A percentile compares a stretch with the other conserved stretches of the same genome.
Conservation (phyloP, 2,797 vertebrate species). For the Sebastes iracundus region DNA sequence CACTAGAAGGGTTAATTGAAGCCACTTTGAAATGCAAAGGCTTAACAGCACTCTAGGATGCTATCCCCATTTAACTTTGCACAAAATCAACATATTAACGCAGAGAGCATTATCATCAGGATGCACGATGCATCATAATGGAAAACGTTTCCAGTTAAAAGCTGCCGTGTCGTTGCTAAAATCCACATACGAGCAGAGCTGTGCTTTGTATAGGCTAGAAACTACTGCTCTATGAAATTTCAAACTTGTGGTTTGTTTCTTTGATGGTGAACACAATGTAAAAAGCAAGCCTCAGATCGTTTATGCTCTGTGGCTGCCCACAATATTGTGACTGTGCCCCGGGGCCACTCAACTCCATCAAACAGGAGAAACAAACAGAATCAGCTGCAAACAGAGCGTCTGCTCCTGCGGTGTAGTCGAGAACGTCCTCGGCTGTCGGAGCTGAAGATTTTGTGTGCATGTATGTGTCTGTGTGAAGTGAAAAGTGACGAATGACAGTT, state of each 20-base stretch:
- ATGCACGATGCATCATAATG: not conserved
- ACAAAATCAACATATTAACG: constrained; percentile 48
- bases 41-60: constrained; percentile 55
- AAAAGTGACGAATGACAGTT: constrained; percentile 59
- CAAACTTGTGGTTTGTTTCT: constrained; percentile 13
- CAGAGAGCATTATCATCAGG: constrained; percentile 5
- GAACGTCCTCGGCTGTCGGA: constrained; percentile 36
- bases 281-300: constrained; percentile 43
- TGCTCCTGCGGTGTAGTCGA: constrained; percentile 48
- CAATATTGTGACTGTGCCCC: constrained; percentile 47
- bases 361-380: constrained; percentile 69
- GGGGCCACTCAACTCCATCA: constrained; percentile 65
- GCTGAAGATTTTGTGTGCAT: constrained; percentile 20
- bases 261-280: constrained; percentile 12
- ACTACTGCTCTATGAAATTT: not conserved
- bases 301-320: constrained; percentile 53
- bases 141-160: constrained; percentile 4
- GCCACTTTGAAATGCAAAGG: constrained; percentile 59
- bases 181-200: not conserved
- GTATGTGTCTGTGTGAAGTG: constrained; percentile 15
- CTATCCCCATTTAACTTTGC: constrained; percentile 41
- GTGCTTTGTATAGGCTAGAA: constrained; percentile 1
- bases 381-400: constrained; percentile 41
- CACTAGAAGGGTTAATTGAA: constrained; percentile 76
- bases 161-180: not conserved